Evolutionary conservation across 1,140 invertebrate genomes (phyloP).

Genomic region (Leptoteleia sp.): DNA sequence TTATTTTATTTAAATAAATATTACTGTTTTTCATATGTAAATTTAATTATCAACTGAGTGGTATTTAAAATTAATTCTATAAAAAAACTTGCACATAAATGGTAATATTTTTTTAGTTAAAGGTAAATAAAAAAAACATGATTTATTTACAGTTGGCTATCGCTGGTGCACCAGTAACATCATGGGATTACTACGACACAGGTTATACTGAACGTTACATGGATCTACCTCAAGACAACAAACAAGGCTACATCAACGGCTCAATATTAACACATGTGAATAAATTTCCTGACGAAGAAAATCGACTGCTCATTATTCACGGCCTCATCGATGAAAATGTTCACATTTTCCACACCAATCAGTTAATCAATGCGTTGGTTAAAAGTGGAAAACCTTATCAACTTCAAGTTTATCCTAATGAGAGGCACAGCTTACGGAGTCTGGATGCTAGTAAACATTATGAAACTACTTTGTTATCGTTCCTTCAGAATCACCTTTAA

Average conservation of each 20-base stretch:
- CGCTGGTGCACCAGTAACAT: constrained; percentile 98
- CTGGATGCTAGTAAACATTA: constrained; percentile 97
- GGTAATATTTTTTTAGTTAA: too few species aligned
- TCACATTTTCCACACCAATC: constrained; percentile 98
- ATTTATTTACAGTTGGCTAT: constrained; percentile 93
- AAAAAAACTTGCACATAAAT: too few species aligned
- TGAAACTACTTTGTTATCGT: constrained; percentile 95
- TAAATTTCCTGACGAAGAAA: constrained; percentile 95
- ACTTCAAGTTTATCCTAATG: constrained; percentile 96
- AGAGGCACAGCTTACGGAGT: constrained; percentile 95
- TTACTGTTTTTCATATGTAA: too few species aligned
- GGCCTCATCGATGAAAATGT: constrained; percentile 99
- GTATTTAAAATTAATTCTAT: too few species aligned
- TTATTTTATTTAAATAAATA: too few species aligned
- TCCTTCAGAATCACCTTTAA: constrained; percentile 94
- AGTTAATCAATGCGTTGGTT: constrained; percentile 93
- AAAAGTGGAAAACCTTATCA: constrained; percentile 95
- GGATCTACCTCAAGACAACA: constrained; percentile 93
- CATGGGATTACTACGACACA: constrained; percentile 95
- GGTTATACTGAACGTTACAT: constrained; percentile 99
- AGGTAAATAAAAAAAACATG: too few species aligned
- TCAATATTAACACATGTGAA: constrained; percentile 90
- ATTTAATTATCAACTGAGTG: too few species aligned
- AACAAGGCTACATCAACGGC: constrained; percentile 88
- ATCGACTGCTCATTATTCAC: constrained; percentile 97